phyloP scores from a whole-genome alignment of 2,113 vertebrate genomes.

The Lipotes vexillifer region DNA sequence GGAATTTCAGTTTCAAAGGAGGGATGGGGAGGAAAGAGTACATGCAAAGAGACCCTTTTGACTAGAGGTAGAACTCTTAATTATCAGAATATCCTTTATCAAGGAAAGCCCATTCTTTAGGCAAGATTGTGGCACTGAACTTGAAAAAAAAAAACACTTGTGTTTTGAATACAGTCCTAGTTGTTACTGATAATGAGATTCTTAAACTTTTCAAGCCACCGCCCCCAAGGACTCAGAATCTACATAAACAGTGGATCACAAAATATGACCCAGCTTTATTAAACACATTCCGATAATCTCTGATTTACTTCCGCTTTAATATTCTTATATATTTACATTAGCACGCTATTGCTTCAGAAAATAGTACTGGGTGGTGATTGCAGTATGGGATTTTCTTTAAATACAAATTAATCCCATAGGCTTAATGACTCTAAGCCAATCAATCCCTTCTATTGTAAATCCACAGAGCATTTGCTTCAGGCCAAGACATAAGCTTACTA shows the following conservation, averaged over 20 bases:
- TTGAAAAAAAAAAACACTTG: accelerated
- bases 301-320: background rate
- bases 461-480: background rate
- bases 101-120: accelerated
- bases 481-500: background rate
- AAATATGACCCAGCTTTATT: background rate
- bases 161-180: accelerated
- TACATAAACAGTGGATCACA: accelerated
- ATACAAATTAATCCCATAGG: background rate
- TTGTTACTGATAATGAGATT: accelerated
- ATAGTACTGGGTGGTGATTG: accelerated
- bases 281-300: background rate
- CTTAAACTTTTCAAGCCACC: no score
- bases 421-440: background rate
- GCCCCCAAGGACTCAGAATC: no score
- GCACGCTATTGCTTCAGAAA: background rate
- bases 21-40: accelerated
- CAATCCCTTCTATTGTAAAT: background rate
- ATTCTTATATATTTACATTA: accelerated
- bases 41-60: accelerated
- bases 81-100: no score
- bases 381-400: background rate
- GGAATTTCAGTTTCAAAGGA: background rate
- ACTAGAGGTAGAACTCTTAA: accelerated
- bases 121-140: background rate